These are phyloP conservation scores for Acleris holmiana DNA, from an alignment of 2,888 invertebrate species.

Conservation along the genomic window DNA sequence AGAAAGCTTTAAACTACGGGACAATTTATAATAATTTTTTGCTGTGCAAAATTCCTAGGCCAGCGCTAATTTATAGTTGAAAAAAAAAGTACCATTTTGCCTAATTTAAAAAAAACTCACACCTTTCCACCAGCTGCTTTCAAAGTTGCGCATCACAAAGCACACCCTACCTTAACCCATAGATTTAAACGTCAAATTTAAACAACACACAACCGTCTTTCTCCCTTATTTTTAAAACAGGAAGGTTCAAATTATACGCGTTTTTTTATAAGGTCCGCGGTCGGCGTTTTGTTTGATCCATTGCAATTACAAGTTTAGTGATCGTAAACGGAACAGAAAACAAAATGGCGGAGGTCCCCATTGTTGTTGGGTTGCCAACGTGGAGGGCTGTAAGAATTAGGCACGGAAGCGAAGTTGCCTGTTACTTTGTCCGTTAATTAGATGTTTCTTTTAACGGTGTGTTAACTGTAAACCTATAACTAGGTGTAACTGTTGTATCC, in stretches of 20 bases:
- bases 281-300: constrained; percentile 73
- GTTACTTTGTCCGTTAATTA: constrained; percentile 2
- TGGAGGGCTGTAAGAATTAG: constrained; percentile 35
- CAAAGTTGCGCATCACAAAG: constrained; percentile 1
- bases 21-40: too few relatives aligned
- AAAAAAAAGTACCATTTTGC: too few relatives aligned
- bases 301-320: constrained; percentile 79
- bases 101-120: background rate
- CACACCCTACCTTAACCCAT: background rate
- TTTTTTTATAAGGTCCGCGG: constrained; percentile 37
- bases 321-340: constrained; percentile 70
- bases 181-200: constrained; percentile 2
- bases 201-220: background rate
- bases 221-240: constrained; percentile 9
- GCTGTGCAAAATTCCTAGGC: too few relatives aligned
- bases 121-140: constrained; percentile 20
- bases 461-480: too few relatives aligned
- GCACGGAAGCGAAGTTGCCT: background rate
- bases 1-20: too few relatives aligned
- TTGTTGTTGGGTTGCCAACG: constrained; percentile 67
- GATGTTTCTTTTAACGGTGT: background rate
- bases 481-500: too few relatives aligned
- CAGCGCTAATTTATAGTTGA: too few relatives aligned
- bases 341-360: constrained; percentile 74
- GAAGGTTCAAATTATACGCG: constrained; percentile 17